These are phyloP conservation scores for Dascyllus trimaculatus DNA, from an alignment of 2,113 vertebrate species.

Conservation along the genomic window DNA sequence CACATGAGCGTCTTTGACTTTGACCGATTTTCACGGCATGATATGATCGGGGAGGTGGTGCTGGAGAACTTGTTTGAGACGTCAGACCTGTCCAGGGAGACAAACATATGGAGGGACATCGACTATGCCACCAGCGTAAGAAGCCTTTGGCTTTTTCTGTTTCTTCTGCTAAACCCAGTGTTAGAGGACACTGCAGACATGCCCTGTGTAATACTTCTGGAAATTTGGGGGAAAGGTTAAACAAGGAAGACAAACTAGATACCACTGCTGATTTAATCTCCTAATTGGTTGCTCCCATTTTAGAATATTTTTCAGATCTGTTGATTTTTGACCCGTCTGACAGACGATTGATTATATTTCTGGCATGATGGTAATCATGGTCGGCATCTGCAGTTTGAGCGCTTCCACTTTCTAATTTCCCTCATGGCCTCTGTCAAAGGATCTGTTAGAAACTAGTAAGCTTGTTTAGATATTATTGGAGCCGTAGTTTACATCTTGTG, in stretches of 20 bases:
- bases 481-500: background rate
- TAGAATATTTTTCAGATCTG: background rate
- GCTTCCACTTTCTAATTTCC: background rate
- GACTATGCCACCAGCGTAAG: conserved; percentile 84
- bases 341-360: background rate
- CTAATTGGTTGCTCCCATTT: background rate
- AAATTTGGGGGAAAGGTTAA: background rate
- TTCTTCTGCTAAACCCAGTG: background rate
- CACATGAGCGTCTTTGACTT: conserved; percentile 99
- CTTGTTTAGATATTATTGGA: background rate
- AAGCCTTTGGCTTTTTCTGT: background rate
- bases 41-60: conserved; percentile 98
- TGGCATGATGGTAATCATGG: background rate
- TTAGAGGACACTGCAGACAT: background rate
- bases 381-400: background rate
- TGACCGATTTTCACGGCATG: conserved; percentile 97
- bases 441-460: background rate
- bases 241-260: background rate
- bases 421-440: background rate
- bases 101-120: conserved; percentile 96
- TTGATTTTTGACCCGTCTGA: background rate
- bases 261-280: background rate
- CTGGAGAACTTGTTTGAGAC: conserved; percentile 97
- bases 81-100: conserved; percentile 95
- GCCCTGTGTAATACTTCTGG: background rate